phyloP scores from a whole-genome alignment of 2,797 vertebrate genomes.

The Chelidonichthys spinosus region DNA sequence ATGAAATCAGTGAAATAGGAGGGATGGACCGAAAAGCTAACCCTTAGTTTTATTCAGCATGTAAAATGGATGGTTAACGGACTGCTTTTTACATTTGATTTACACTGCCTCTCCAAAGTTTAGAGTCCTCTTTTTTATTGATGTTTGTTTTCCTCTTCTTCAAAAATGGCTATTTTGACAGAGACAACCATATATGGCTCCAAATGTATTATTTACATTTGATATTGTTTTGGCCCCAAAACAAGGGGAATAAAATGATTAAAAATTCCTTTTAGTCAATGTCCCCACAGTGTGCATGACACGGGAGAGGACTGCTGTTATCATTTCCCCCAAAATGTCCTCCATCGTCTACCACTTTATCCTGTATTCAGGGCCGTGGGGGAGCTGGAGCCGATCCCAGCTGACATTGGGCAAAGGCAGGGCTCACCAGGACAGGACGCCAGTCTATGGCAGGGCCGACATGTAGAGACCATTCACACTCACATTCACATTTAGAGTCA shows the following conservation, averaged over 20 bases:
- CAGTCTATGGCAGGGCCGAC: too few relatives aligned
- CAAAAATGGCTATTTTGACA: not conserved
- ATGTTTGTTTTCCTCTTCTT: not conserved
- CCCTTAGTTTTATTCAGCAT: conserved; percentile 41
- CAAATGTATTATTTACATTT: not conserved
- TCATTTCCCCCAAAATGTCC: not conserved
- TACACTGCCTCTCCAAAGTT: not conserved
- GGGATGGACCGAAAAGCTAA: conserved; percentile 32
- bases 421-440: too few relatives aligned
- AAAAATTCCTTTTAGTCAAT: not conserved
- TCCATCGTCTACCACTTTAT: too few relatives aligned
- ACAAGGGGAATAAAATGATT: not conserved
- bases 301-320: not conserved
- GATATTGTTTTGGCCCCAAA: not conserved
- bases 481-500: too few relatives aligned
- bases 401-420: too few relatives aligned
- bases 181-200: not conserved
- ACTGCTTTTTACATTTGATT: not conserved
- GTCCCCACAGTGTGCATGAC: not conserved
- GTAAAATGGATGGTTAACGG: conserved; percentile 13
- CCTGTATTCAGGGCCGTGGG: too few relatives aligned
- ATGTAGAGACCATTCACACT: too few relatives aligned
- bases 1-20: conserved; percentile 58
- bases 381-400: too few relatives aligned
- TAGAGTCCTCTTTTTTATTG: not conserved